Conservation (phyloP, 2,797 vertebrate genomes). For the Anomalospiza imberbis region DNA sequence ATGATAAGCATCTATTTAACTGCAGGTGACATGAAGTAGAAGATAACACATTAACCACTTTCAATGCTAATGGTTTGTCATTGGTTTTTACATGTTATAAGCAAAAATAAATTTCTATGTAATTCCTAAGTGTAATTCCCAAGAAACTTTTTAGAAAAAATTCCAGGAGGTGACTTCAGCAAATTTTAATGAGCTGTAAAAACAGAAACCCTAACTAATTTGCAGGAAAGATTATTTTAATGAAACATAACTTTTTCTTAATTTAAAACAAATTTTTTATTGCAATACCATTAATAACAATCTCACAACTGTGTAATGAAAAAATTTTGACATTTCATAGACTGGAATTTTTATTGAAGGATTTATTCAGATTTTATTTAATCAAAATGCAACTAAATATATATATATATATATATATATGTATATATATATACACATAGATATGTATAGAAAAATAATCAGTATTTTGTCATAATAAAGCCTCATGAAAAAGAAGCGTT, state of each 20-base stretch:
- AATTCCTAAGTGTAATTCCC: neutral
- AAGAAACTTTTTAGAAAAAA: neutral
- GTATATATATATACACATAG: neutral
- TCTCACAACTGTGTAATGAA: neutral
- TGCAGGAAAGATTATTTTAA: conserved; percentile 5
- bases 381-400: neutral
- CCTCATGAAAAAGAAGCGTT: neutral
- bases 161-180: neutral
- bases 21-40: neutral
- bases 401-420: neutral
- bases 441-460: neutral
- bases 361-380: neutral
- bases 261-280: neutral
- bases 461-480: neutral
- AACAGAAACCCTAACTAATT: conserved; percentile 36
- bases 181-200: conserved; percentile 31
- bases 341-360: neutral
- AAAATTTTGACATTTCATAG: neutral
- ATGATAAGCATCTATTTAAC: conserved; percentile 12
- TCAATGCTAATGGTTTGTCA: neutral
- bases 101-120: conserved; percentile 18
- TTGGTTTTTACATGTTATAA: neutral
- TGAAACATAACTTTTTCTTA: neutral
- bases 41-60: neutral
- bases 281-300: neutral